Conservation (phyloP, 2,888 invertebrate genomes). For the Patella caerulea region DNA sequence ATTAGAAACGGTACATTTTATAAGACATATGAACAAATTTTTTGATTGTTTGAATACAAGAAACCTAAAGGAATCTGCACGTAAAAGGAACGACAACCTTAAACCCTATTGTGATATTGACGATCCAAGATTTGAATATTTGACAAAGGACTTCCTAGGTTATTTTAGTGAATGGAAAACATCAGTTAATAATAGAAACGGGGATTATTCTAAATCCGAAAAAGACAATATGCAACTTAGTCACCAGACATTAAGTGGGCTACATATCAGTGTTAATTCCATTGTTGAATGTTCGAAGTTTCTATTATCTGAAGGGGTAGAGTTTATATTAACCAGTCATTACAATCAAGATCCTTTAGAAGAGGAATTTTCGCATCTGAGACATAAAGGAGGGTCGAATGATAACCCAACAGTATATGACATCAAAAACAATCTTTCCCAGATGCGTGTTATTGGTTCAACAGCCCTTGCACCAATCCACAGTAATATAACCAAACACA, state of each 20-base stretch:
- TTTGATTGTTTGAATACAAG: no score
- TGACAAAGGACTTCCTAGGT: not conserved
- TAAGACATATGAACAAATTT: no score
- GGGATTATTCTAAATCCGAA: not conserved
- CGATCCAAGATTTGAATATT: not conserved
- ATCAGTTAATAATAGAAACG: not conserved
- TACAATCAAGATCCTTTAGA: conserved; percentile 21
- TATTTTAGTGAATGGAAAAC: conserved; percentile 8
- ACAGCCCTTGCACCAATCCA: no score
- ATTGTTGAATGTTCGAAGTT: conserved; percentile 3
- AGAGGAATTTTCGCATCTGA: conserved; percentile 11
- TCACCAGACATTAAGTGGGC: conserved; percentile 17
- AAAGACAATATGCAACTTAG: conserved; percentile 19
- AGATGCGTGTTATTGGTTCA: no score
- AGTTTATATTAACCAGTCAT: conserved; percentile 15
- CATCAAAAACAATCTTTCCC: no score
- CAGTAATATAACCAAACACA: no score
- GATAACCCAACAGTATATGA: no score
- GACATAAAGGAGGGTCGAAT: no score
- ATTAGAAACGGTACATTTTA: no score
- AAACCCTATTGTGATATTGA: not conserved
- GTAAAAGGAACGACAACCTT: no score
- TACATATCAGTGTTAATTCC: conserved; percentile 14
- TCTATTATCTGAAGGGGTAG: conserved; percentile 14
- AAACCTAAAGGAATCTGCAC: no score